phyloP scores from a whole-genome alignment of 2,888 invertebrate genomes.

The Encarsia formosa region DNA sequence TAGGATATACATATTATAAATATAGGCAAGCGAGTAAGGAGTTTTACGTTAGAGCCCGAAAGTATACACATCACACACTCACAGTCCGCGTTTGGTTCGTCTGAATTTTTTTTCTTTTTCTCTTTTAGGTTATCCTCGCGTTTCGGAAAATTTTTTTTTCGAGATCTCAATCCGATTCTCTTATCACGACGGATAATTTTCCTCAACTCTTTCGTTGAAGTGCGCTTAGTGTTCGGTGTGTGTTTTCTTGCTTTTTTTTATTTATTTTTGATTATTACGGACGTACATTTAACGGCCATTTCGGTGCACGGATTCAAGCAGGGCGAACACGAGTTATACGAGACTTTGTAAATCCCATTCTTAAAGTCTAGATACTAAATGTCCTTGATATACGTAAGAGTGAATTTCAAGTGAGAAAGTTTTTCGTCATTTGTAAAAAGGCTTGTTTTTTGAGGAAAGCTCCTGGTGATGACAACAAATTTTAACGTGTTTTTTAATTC shows the following conservation, averaged over 20 bases:
- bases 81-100: slow-evolving; percentile 30
- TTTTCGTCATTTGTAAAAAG: slow-evolving; percentile 16
- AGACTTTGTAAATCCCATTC: slow-evolving; percentile 22
- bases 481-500: slow-evolving; percentile 19
- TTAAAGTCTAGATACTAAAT: slow-evolving; percentile 29
- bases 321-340: slow-evolving; percentile 4
- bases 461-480: slow-evolving; percentile 25
- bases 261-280: slow-evolving; percentile 5
- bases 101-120: slow-evolving; percentile 28
- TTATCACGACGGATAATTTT: too few relatives aligned
- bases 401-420: slow-evolving; percentile 14
- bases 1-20: slow-evolving; percentile 36
- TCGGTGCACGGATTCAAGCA: too few relatives aligned
- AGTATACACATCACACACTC: slow-evolving; percentile 26
- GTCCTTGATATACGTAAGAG: slow-evolving; percentile 30
- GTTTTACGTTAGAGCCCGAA: slow-evolving; percentile 37
- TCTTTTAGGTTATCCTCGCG: too few relatives aligned
- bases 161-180: too few relatives aligned
- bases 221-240: slow-evolving; percentile 27
- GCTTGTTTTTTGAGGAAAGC: slow-evolving; percentile 27
- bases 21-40: slow-evolving; percentile 33
- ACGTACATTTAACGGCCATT: slow-evolving; percentile 22
- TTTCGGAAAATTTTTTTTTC: too few relatives aligned
- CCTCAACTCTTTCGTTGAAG: slow-evolving; percentile 24
- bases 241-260: slow-evolving; percentile 24